A percentile compares a stretch with the other conserved stretches of the same genome.
These are phyloP conservation scores for Myotis daubentonii DNA, from an alignment of 2,797 vertebrate genomes.

Conservation along the genomic window DNA sequence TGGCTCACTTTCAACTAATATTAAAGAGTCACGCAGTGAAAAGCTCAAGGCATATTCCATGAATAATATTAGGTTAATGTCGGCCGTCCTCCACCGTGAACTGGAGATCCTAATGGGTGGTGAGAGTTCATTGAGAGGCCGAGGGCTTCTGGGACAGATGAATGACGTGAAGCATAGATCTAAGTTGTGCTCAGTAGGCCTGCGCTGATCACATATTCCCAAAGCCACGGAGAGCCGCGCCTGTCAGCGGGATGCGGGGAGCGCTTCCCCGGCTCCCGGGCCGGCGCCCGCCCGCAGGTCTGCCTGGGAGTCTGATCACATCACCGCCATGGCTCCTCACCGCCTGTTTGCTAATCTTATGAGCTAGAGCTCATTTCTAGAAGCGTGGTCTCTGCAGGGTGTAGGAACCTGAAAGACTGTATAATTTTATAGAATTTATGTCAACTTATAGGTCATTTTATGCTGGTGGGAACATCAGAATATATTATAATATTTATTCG, in stretches of 20 bases:
- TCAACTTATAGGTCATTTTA: conserved; percentile 38
- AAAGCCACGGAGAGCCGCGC: background rate
- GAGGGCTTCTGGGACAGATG: background rate
- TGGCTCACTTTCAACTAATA: background rate
- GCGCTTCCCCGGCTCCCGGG: background rate
- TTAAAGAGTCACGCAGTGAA: conserved; percentile 10
- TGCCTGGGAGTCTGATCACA: background rate
- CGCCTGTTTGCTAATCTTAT: background rate
- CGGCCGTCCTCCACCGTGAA: background rate
- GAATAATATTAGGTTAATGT: conserved; percentile 28
- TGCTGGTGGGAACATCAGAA: background rate
- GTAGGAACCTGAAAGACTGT: background rate
- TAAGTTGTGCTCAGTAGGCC: background rate
- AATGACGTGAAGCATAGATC: background rate
- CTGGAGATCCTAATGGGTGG: background rate
- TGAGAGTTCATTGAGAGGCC: conserved; percentile 19
- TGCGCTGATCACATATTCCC: background rate
- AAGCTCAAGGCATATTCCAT: background rate
- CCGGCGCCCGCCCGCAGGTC: too few species aligned
- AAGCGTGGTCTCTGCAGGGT: background rate
- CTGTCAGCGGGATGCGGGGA: background rate
- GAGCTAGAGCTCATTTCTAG: conserved; percentile 22
- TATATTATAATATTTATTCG: conserved; percentile 31
- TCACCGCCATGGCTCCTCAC: background rate
- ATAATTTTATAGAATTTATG: conserved; percentile 34